Evolutionary conservation across 2,888 invertebrate genomes (phyloP).

Genomic region (Amphipoea lucens): DNA sequence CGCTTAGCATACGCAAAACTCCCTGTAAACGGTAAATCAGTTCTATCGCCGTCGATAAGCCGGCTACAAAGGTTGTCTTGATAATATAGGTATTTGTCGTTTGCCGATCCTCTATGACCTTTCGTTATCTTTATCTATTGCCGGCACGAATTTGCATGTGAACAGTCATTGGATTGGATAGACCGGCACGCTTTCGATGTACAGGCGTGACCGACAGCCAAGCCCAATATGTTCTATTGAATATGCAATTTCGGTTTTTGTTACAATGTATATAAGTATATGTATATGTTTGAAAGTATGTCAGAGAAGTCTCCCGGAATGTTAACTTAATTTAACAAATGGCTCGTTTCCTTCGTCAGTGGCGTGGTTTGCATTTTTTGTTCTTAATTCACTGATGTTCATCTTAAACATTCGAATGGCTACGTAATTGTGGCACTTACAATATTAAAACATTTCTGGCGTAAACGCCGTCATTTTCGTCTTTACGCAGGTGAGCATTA

Average conservation of each 20-base stretch:
- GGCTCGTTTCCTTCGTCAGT: slow-evolving; percentile 32
- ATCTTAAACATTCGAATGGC: slow-evolving; percentile 46
- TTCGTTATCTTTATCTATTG: slow-evolving; percentile 67
- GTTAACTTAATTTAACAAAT: slow-evolving; percentile 49
- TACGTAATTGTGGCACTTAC: slow-evolving; percentile 57
- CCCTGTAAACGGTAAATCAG: slow-evolving; percentile 55
- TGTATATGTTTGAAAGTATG: slow-evolving; percentile 28
- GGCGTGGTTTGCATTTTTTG: slow-evolving; percentile 28
- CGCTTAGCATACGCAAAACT: slow-evolving; percentile 42
- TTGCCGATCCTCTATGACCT: slow-evolving; percentile 66
- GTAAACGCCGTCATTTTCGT: slow-evolving; percentile 41
- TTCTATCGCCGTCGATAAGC: slow-evolving; percentile 51
- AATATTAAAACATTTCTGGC: slow-evolving; percentile 59
- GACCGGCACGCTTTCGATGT: slow-evolving; percentile 66
- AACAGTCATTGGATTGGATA: slow-evolving; percentile 65
- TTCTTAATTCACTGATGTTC: slow-evolving; percentile 36
- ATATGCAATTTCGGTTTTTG: slow-evolving; percentile 59
- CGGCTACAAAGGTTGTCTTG: slow-evolving; percentile 55
- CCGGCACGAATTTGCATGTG: slow-evolving; percentile 69
- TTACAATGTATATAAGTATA: slow-evolving; percentile 19
- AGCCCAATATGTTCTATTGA: slow-evolving; percentile 66
- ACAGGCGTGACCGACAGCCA: slow-evolving; percentile 65
- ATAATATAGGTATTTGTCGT: slow-evolving; percentile 61
- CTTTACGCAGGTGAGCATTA: slow-evolving; percentile 70
- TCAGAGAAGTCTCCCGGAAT: slow-evolving; percentile 34